Conservation (phyloP, 2,888 invertebrate species). For the Nudaria mundana region DNA sequence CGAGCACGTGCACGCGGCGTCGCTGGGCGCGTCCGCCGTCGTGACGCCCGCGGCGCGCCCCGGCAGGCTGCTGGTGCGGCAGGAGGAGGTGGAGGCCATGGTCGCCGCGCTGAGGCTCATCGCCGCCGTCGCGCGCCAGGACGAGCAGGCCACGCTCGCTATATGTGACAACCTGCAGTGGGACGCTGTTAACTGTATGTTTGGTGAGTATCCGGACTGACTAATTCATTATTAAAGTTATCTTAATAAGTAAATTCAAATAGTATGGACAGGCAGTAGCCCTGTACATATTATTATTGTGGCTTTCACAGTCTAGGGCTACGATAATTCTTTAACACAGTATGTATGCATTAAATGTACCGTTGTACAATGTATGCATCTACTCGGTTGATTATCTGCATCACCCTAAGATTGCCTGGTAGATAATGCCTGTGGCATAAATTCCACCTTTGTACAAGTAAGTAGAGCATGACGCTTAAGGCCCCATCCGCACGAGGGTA, state of each 20-base stretch:
- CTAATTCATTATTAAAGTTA: not conserved
- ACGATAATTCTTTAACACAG: too few species aligned
- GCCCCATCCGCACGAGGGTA: too few species aligned
- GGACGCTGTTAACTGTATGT: conserved; percentile 89
- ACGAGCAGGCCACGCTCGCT: conserved; percentile 88
- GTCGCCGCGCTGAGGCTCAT: conserved; percentile 90
- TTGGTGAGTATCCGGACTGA: conserved; percentile 62
- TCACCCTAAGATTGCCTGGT: too few species aligned
- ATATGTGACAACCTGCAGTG: conserved; percentile 94
- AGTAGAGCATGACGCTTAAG: too few species aligned
- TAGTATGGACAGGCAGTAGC: too few species aligned
- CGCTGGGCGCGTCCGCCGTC: conserved; percentile 70
- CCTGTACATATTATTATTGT: too few species aligned
- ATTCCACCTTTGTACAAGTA: too few species aligned
- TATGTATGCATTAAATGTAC: too few species aligned
- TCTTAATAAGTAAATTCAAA: too few species aligned
- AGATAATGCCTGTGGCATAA: too few species aligned
- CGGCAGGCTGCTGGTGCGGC: conserved; percentile 62
- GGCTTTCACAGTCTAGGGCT: not conserved
- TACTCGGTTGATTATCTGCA: too few species aligned
- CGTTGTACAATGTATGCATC: too few species aligned
- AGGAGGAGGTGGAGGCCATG: conserved; percentile 88
- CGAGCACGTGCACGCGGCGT: conserved; percentile 73
- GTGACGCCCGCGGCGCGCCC: conserved; percentile 57
- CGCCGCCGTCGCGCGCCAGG: conserved; percentile 88